Evolutionary conservation across 2,113 vertebrate species (phyloP).

Genomic region (Pycnonotus jocosus): DNA sequence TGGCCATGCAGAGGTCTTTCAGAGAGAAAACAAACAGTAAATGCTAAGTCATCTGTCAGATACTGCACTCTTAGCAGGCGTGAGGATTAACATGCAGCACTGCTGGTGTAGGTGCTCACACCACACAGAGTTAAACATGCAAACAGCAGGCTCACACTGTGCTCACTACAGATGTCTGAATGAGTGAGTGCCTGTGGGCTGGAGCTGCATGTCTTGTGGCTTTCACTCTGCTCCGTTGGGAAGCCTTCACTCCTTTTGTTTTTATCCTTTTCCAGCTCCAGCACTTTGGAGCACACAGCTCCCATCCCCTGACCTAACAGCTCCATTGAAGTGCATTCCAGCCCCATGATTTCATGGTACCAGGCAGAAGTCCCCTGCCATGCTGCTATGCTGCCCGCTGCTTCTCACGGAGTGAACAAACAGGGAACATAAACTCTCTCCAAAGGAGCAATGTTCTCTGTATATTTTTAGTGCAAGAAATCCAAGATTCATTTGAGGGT

Average conservation of each 20-base stretch:
- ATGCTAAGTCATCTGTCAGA: neutral
- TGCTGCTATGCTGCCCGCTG: conserved; percentile 64
- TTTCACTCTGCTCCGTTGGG: conserved; percentile 55
- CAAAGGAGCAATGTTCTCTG: conserved; percentile 57
- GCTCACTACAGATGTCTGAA: conserved; percentile 28
- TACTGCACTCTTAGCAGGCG: neutral
- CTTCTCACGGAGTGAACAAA: conserved; percentile 57
- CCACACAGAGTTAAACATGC: conserved; percentile 39
- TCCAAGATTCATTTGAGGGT: conserved; percentile 57
- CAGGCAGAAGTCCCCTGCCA: conserved; percentile 68
- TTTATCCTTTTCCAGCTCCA: conserved; percentile 58
- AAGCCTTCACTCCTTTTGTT: conserved; percentile 59
- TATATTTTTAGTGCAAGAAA: conserved; percentile 71
- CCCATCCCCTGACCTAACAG: conserved; percentile 57
- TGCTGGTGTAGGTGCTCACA: conserved; percentile 8
- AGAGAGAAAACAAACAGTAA: neutral
- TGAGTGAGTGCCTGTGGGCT: conserved; percentile 34
- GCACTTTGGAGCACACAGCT: conserved; percentile 59
- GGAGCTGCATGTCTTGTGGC: conserved; percentile 63
- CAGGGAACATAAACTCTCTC: conserved; percentile 59
- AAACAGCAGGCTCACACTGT: conserved; percentile 15
- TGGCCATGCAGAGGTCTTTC: neutral
- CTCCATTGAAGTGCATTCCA: conserved; percentile 70
- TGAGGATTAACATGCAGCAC: neutral
- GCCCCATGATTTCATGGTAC: conserved; percentile 73